These are phyloP conservation scores for Montipora capitata DNA, from an alignment of 92 coral and sea anemone species.

Conservation along the genomic window DNA sequence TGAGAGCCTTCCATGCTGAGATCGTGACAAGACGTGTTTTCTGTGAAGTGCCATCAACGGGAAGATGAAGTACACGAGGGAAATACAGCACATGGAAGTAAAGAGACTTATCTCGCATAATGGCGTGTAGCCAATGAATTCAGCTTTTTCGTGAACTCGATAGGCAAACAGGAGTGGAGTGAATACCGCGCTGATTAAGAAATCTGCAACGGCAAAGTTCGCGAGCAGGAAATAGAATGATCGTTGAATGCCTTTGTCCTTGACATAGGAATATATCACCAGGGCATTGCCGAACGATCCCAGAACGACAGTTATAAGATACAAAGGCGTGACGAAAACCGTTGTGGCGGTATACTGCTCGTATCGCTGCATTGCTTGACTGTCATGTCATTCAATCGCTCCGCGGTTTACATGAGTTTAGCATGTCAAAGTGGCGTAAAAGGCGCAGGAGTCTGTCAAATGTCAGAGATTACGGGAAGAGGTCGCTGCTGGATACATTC, in stretches of 20 bases:
- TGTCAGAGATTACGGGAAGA: too few relatives aligned
- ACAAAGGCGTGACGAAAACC: slow-evolving; percentile 82
- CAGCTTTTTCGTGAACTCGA: slow-evolving; percentile 87
- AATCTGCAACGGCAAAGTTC: slow-evolving; percentile 89
- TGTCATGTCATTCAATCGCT: background rate
- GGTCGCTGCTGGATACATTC: too few relatives aligned
- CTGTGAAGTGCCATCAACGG: slow-evolving; percentile 92
- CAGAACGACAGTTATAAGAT: slow-evolving; percentile 76
- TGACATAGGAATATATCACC: slow-evolving; percentile 78
- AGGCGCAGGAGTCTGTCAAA: too few relatives aligned
- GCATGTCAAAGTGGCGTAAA: too few relatives aligned
- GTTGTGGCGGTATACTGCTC: slow-evolving; percentile 86
- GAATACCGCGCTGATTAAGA: slow-evolving; percentile 83
- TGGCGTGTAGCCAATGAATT: slow-evolving; percentile 86
- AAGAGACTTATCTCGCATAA: slow-evolving; percentile 85
- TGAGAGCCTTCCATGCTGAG: slow-evolving; percentile 74
- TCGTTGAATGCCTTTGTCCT: slow-evolving; percentile 73
- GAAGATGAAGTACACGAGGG: slow-evolving; percentile 84
- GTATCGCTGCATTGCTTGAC: slow-evolving; percentile 44
- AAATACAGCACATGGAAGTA: slow-evolving; percentile 82
- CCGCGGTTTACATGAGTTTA: background rate
- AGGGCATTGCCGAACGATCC: slow-evolving; percentile 88
- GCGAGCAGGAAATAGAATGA: slow-evolving; percentile 86
- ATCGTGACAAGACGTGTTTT: slow-evolving; percentile 80
- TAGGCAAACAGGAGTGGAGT: slow-evolving; percentile 90